A percentile compares a stretch with the other conserved stretches of the same genome.
Conservation (phyloP, 2,113 vertebrate species). For the Theristicus caerulescens region DNA sequence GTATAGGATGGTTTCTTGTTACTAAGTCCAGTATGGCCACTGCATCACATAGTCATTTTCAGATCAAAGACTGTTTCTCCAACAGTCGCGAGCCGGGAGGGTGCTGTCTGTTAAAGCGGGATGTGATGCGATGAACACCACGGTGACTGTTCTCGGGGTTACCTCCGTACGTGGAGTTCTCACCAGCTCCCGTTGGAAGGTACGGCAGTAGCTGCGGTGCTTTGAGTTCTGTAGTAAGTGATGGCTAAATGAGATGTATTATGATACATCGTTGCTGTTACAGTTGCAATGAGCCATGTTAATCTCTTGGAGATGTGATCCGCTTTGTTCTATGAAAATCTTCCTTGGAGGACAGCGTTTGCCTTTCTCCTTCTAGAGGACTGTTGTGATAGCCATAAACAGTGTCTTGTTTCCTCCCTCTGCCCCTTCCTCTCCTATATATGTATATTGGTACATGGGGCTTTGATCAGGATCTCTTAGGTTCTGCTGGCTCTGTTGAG, state of each 20-base stretch:
- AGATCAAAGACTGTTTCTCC: no score
- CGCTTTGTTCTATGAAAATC: background rate
- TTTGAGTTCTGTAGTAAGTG: background rate
- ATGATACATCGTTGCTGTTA: background rate
- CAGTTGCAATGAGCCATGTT: background rate
- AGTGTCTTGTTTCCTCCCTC: background rate
- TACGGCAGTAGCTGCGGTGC: background rate
- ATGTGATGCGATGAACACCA: background rate
- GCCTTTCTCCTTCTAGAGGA: background rate
- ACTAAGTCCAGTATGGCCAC: no score
- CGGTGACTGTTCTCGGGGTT: rapidly evolving
- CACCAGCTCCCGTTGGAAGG: rapidly evolving
- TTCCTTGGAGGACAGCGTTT: background rate
- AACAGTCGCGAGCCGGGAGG: background rate
- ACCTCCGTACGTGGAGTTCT: background rate
- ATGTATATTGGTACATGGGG: rapidly evolving
- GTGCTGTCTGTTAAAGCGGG: no score
- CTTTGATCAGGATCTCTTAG: background rate
- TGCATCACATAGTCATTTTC: no score
- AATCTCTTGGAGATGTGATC: background rate
- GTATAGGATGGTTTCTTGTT: background rate
- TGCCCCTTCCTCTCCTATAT: background rate
- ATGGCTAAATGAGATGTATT: no score
- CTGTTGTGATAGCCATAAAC: background rate
- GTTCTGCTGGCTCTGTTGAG: rapidly evolving